phyloP scores from a whole-genome alignment of 1,140 invertebrate species.

The Sitophilus oryzae region DNA sequence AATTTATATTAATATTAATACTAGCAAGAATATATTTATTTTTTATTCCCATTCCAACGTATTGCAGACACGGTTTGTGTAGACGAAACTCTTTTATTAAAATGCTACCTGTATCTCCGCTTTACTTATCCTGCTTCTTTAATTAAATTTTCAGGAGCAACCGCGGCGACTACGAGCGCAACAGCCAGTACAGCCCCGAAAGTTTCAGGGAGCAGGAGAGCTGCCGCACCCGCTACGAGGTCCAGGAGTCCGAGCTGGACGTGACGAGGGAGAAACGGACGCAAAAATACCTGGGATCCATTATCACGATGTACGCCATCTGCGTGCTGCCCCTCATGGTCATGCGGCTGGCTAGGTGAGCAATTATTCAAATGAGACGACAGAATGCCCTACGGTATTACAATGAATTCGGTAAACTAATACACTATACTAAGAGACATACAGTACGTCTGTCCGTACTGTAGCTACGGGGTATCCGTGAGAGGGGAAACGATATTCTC shows the following conservation, averaged over 20 bases:
- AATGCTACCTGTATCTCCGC: too few species aligned
- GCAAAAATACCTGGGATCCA: slow-evolving; percentile 60
- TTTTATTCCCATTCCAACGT: too few species aligned
- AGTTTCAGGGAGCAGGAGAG: slow-evolving; percentile 31
- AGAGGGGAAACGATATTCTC: too few species aligned
- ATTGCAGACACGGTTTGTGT: too few species aligned
- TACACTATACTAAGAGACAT: too few species aligned
- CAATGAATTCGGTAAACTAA: not conserved
- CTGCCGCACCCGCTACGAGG: slow-evolving; percentile 35
- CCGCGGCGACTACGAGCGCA: slow-evolving; percentile 27
- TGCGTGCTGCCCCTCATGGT: slow-evolving; percentile 64
- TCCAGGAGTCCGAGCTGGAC: slow-evolving; percentile 58
- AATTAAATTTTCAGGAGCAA: slow-evolving; percentile 28
- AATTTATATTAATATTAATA: too few species aligned
- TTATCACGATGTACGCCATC: slow-evolving; percentile 59
- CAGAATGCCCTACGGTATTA: not conserved
- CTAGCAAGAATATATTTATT: too few species aligned
- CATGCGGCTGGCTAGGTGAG: slow-evolving; percentile 54
- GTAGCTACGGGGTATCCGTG: too few species aligned
- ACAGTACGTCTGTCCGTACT: too few species aligned
- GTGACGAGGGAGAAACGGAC: slow-evolving; percentile 57
- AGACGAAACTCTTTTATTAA: too few species aligned
- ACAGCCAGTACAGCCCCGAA: slow-evolving; percentile 33
- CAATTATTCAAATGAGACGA: too few species aligned
- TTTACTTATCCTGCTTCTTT: too few species aligned